Percentiles rank a stretch among this genome's conserved stretches.
Evolutionary conservation across 1,140 invertebrate genomes (phyloP).

Genomic region (Anastatus disparis): DNA sequence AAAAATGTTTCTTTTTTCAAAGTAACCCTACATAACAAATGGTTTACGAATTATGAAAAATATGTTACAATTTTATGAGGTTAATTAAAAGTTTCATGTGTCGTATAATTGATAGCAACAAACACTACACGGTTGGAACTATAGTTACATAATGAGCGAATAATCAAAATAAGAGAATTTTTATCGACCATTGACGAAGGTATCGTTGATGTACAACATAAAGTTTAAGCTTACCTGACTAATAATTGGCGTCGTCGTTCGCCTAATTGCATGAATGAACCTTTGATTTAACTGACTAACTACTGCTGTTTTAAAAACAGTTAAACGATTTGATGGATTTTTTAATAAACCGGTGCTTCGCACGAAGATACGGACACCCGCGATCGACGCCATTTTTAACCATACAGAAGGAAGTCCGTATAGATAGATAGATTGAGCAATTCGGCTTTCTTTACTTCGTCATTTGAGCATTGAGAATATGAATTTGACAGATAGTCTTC

Average conservation of each 20-base stretch:
- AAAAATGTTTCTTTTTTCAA: too few species aligned
- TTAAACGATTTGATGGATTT: slow-evolving; percentile 38
- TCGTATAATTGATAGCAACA: too few species aligned
- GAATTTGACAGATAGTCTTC: too few species aligned
- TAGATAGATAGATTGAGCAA: too few species aligned
- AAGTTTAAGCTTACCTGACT: slow-evolving; percentile 48
- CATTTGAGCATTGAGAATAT: too few species aligned
- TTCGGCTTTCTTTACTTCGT: too few species aligned
- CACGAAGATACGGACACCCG: slow-evolving; percentile 46
- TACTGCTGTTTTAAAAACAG: slow-evolving; percentile 3
- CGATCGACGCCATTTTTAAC: slow-evolving; percentile 55
- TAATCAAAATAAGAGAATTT: slow-evolving; percentile 9
- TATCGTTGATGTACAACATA: not conserved
- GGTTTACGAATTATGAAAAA: too few species aligned
- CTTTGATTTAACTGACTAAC: slow-evolving; percentile 32
- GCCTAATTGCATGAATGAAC: slow-evolving; percentile 37
- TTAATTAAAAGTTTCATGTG: too few species aligned
- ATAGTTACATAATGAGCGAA: slow-evolving; percentile 1
- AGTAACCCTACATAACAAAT: too few species aligned
- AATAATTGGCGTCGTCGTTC: slow-evolving; percentile 5
- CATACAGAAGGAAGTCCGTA: not conserved
- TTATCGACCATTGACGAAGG: not conserved
- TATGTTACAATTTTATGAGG: too few species aligned
- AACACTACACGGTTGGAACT: not conserved
- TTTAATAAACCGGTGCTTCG: slow-evolving; percentile 50